Evolutionary conservation across 2,888 invertebrate species (phyloP), one percentile per base, ranked within the genome.

Genomic region (Cactoblastis cactorum): DNA sequence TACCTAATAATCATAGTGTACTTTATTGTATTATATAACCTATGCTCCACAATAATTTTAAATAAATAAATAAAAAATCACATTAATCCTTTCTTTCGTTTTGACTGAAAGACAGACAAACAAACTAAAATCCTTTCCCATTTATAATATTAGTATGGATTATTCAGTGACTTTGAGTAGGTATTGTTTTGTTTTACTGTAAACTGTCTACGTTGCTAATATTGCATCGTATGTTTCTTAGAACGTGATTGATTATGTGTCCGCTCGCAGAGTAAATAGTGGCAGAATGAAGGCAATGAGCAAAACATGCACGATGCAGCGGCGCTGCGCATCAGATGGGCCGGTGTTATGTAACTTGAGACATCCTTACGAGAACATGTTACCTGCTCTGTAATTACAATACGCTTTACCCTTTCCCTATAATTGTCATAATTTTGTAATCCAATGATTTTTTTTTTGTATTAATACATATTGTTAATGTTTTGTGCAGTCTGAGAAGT

Each of bases 341-440:
- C 55, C 61, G 67, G 61, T 74, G 77, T 85, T 83, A 82, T 83
- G 85, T 80, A 86, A 86, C 62, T 56, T 52, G 80, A 80, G 67
- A 59, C 70, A 70, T 69, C 62, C 61, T 62, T 54, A 63, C n/a
- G n/a, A n/a, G n/a, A n/a, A n/a, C 56, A 63, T 65, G 65, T 71
- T 70, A 67, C 62, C 70, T 69, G 65, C 62, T 52, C 69, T 80
- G 82, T 83, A 83, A 83, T 83, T 82, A 78, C 80, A 83, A 68
- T 73, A 80, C 69, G 63, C 65, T 62, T n/a, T n/a, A 56, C 53
- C 32, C 51, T 53, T 52, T 54, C 57, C 22, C 53, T 52, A 52
- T 6, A 3, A 6, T 28, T 9, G 22, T 6, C 22, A 6, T 22
- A 22, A 22, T 3, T 22, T 22, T 6, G 28, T 28, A 9, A 6